Evolutionary conservation across 2,888 invertebrate genomes (phyloP).

Genomic region (Pammene aurita): DNA sequence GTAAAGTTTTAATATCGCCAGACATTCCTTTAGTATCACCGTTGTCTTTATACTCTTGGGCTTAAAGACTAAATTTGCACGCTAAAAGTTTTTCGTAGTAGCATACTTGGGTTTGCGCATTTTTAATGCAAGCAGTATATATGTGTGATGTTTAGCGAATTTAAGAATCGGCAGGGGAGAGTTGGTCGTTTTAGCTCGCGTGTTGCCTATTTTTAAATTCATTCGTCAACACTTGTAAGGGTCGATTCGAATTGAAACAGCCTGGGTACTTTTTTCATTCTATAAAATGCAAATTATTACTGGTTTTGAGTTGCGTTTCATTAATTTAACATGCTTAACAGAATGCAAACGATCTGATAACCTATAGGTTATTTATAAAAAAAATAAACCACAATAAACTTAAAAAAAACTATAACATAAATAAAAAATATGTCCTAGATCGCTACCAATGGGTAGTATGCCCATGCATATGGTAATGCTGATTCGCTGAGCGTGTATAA

Average conservation of each 20-base stretch:
- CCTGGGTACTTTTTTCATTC: not conserved
- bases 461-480: too few species aligned
- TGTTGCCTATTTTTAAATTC: constrained; percentile 36
- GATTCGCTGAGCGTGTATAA: too few species aligned
- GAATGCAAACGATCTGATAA: not conserved
- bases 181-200: constrained; percentile 49
- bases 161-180: constrained; percentile 67
- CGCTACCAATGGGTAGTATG: too few species aligned
- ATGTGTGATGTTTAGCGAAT: constrained; percentile 71
- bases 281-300: not conserved
- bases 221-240: constrained; percentile 32
- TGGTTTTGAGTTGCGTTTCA: not conserved
- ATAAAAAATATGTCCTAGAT: too few species aligned
- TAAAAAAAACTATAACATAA: too few species aligned
- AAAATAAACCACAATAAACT: too few species aligned
- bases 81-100: not conserved
- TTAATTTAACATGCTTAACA: not conserved
- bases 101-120: constrained; percentile 28
- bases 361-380: not conserved
- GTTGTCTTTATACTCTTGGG: not conserved
- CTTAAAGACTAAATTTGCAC: constrained; percentile 20
- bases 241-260: constrained; percentile 9
- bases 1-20: constrained; percentile 76
- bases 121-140: constrained; percentile 39
- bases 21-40: constrained; percentile 19